Evolutionary conservation across 1,140 invertebrate species (phyloP), one percentile per base, ranked within the genome.

Genomic region (Episyrphus balteatus): DNA sequence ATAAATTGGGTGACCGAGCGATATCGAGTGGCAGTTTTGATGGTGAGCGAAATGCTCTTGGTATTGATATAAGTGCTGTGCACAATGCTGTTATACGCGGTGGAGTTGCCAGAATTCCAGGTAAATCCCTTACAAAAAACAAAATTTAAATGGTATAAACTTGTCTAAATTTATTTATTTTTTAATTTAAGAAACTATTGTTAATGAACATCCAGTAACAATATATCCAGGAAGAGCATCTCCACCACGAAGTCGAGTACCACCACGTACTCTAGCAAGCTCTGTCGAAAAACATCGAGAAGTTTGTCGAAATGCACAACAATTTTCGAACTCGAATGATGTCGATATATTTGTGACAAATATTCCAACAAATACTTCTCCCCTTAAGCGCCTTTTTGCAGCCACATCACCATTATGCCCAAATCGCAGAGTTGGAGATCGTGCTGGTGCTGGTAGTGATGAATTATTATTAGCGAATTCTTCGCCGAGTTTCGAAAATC

Each of bases 271-370:
- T 54, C 73, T 81, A 53, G 78, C 80, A 19, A 77, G 75, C 51
- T 80, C 80, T 53, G 75, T 80, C 55, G 83, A 84, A 62, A 76
- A 82, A 55, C 83, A 85, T 68, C 80, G 82, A 57, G 83, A 84
- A 70, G 82, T 86, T 44, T 76, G 81, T 55, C 76, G 83, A 5
- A 62, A 66, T 56, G 59, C 61, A 15, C 54, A n/a, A n/a, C n/a
- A 50, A 49, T 61, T 40, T 31, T 44, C 55, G 49, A 56, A 51
- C 50, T 50, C 54, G 38, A 26, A 26, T 8, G 21, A 26, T 26
- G 21, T 8, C 3, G 21, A 26, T 26, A 26, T 26, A 5, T 26
- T 26, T 26, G 21, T 26, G 21, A 26, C 15, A 15, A 48, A 41
- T 36, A 36, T 19, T 30, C 31, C 42, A 44, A 44, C 42, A 9